Evolutionary conservation across 2,888 invertebrate genomes (phyloP).

Genomic region (Autographa pulchrina): DNA sequence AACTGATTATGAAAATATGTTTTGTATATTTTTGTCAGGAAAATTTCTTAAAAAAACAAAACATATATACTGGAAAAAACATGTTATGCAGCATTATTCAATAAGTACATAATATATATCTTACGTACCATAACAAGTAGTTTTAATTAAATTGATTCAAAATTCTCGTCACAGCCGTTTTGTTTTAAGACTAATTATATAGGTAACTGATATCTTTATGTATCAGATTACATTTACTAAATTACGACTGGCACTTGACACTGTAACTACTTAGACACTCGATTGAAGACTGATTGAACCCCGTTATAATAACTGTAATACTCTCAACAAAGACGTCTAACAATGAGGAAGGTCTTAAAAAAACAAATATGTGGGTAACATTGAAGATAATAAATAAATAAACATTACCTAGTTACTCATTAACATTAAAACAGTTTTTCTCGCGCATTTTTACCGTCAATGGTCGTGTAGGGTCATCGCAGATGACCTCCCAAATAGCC

Average conservation of each 20-base stretch:
- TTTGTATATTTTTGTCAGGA: too few relatives aligned
- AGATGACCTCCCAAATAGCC: too few relatives aligned
- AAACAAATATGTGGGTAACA: background rate
- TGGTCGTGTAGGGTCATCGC: too few relatives aligned
- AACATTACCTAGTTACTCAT: background rate
- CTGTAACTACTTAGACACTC: background rate
- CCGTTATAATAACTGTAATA: background rate
- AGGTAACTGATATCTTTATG: background rate
- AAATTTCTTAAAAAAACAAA: too few relatives aligned
- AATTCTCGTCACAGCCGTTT: background rate
- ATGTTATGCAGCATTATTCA: too few relatives aligned
- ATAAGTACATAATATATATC: background rate
- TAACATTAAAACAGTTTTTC: background rate
- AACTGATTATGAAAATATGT: too few relatives aligned
- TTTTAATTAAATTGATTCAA: background rate
- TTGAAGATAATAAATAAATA: background rate
- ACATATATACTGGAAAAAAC: too few relatives aligned
- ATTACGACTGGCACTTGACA: constrained; percentile 12
- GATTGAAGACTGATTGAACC: constrained; percentile 27
- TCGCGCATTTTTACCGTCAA: background rate
- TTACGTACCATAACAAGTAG: background rate
- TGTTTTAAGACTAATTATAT: background rate
- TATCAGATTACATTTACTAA: background rate
- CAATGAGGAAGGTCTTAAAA: background rate
- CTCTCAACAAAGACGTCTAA: background rate